Base-by-base conservation (phyloP, 2,888 invertebrate species). In the Nomada hirtipes region DNA sequence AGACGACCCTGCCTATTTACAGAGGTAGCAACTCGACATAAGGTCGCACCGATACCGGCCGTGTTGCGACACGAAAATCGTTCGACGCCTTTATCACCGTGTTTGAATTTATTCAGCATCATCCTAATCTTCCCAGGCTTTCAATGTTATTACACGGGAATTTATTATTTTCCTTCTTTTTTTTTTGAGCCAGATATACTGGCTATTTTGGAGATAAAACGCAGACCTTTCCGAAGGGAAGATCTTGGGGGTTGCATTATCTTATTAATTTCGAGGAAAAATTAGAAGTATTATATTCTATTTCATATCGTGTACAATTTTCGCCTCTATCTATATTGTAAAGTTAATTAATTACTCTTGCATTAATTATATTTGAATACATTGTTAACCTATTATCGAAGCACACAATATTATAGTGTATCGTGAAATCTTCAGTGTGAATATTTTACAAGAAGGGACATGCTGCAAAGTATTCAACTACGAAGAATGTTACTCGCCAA, bases 1-100 rank as follows among this genome's bases (percentile, higher is more conserved):
- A 63, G 57, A 64, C 67, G 83, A 74, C 72, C 67, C 29, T 76
- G 47, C 50, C 64, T 78, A 15, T 83, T 77, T 82, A 73, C 83
- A 74, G 63, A 70, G 61, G 15, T 64, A 29, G 67, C 70, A 23
- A 71, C 55, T 44, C 44, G 65, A 73, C 72, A 52, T 26, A 53
- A 79, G 64, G n/a, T 70, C 71, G 53, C 36, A 10, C 47, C 59
- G 79, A 79, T 79, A 79, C 57, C 68, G 18, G 20, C 26, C 42
- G 11, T 42, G 55, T 42, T 50, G 53, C 61, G 23, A 20, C 60
- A 50, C 29, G 23, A 47, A 67, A 50, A 72, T 67, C 64, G 29
- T 53, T 78, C 57, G 57, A 79, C 44, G 23, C 26, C 52, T 60
- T 69, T 79, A 79, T 79, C 79, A 23, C 52, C 50, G 18, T 64